Conservation (phyloP, 2,888 invertebrate species). For the Thysanoteuthis rhombus region DNA sequence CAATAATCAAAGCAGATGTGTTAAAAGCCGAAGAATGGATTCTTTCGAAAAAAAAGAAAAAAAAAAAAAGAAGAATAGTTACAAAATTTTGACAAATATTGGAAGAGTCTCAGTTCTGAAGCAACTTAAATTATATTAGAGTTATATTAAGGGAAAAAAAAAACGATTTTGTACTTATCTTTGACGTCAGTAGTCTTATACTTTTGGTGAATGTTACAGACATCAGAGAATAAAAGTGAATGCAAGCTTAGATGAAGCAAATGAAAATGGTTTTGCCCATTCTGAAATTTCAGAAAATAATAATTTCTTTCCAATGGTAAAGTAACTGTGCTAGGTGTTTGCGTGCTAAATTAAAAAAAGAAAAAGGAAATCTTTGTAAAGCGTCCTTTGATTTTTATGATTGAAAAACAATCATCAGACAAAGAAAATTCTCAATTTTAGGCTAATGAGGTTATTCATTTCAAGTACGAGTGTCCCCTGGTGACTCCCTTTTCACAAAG, state of each 20-base stretch:
- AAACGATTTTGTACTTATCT: background rate
- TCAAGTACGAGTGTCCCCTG: too few relatives aligned
- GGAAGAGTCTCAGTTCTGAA: background rate
- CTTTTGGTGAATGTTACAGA: background rate
- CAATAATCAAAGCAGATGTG: background rate
- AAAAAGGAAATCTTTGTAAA: too few relatives aligned
- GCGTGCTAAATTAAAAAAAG: background rate
- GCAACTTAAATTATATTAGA: background rate
- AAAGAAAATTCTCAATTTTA: too few relatives aligned
- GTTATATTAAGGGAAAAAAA: too few relatives aligned
- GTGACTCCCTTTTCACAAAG: too few relatives aligned
- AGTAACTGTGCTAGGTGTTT: background rate
- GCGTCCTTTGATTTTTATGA: too few relatives aligned
- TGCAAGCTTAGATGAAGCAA: background rate
- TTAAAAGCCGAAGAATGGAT: background rate
- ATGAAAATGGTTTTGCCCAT: background rate
- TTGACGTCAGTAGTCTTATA: background rate
- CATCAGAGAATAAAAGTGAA: background rate
- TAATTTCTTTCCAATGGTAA: background rate
- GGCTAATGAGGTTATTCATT: too few relatives aligned
- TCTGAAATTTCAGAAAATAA: background rate
- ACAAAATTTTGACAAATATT: background rate
- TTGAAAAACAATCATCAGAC: too few relatives aligned
- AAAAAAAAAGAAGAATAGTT: background rate
- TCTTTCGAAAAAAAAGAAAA: too few relatives aligned